Evolutionary conservation across 2,888 invertebrate species (phyloP), one percentile per base, ranked within the genome.

Genomic region (Lepetodrilus schrolli): DNA sequence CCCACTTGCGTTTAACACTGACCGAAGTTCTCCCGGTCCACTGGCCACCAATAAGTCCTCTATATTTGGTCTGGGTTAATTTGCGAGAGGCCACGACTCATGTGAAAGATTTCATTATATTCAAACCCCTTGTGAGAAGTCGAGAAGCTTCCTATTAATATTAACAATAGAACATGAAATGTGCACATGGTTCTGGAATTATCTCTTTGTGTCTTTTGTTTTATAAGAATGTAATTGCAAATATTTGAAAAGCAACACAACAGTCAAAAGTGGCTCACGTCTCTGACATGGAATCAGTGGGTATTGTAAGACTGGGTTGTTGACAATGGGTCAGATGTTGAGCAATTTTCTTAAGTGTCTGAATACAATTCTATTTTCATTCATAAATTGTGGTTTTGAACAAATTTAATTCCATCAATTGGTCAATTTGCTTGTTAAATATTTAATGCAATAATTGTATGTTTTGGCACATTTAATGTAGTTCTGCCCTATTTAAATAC

Each of bases 61-160:
- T 58, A n/a, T n/a, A 58, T 58, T 58, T 58, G 30, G 58, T 58
- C 34, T 30, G 58, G 58, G 58, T 58, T 58, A 58, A 58, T 58
- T 58, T 58, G 58, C 26, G 34, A 58, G 58, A 30, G 58, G 58
- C 58, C 34, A 34, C 58, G 30, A 34, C 58, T 58, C 58, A 58
- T 58, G 58, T 58, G 58, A 58, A 34, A 58, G 58, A 58, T 58
- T 58, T 58, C 58, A 58, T 58, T 58, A 58, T 58, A 58, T 58
- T 26, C 58, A 7, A 13, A 7, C 34, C 58, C 58, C 58, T 58
- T 58, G 58, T 58, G 58, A 58, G 30, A 58, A 58, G 26, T 58
- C 34, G 58, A 58, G 58, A 58, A 30, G 58, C 58, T 58, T 58
- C 58, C 58, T 58, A 58, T 58, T 58, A 58, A 34, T 58, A 23